Base-by-base conservation (phyloP, 2,888 invertebrate species). In the Hyposoter dolosus region DNA sequence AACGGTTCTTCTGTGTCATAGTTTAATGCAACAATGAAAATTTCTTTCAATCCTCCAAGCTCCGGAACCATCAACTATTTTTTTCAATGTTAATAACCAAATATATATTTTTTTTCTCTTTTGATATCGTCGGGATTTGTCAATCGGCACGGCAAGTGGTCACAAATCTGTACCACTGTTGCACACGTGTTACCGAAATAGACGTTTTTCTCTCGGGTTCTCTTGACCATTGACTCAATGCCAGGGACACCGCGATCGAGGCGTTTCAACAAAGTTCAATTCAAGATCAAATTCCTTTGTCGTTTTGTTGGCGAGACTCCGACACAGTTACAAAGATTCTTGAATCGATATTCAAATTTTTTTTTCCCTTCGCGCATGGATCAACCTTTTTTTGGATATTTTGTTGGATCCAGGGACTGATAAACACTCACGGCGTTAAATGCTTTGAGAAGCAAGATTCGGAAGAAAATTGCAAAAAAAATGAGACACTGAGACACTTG, bases 141-240 rank as follows among this genome's bases (percentile, higher is more conserved):
- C 53, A 43, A 71, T 68, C 53, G 63, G 53, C 66, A 74, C 43
- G 50, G 12, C 40, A 23, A 75, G 35, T 17, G 65, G 56, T 78
- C 85, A 65, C 19, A 23, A 71, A 82, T 50, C 3, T 47, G 17
- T n/a, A 75, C 6, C 40, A 1, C 78, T 84, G 63, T 86, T 83
- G 65, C 53, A 75, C 65, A 68, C 74, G 19, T 17, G 78, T 68
- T 78, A 78, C 56, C 23, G 75, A 84, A 86, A 86, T 86, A 86
- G 77, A 82, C 75, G 23, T 23, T 63, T 78, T 76, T 72, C 32
- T 76, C 60, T 76, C 45, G n/a, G 28, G 47, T 68, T 68, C 72
- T 74, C 65, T 74, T 45, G 65, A 53, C 32, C 56, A 43, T 63
- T 28, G 50, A 28, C 32, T 78, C 79, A 85, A 85, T 87, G 85